A percentile compares a stretch with the other conserved stretches of the same genome.
Evolutionary conservation across 2,888 invertebrate species (phyloP).

Genomic region (Nomada fabriciana): DNA sequence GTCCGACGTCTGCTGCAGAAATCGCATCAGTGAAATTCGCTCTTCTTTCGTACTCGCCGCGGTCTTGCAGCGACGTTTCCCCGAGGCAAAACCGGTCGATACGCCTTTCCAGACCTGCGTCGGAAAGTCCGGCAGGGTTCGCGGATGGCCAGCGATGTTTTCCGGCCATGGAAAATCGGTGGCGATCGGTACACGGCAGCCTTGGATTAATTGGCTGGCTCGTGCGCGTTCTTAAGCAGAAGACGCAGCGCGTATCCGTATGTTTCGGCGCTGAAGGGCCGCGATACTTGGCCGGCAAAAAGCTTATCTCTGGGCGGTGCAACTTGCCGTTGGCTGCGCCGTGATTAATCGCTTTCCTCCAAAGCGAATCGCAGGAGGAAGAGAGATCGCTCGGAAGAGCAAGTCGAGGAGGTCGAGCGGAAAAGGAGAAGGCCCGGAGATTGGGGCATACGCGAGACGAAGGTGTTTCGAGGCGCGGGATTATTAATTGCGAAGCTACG

Average conservation of each 20-base stretch:
- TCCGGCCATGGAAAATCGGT: not conserved
- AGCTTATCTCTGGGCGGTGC: slow-evolving; percentile 65
- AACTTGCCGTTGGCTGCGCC: slow-evolving; percentile 55
- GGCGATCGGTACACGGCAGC: slow-evolving; percentile 18
- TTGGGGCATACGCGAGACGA: slow-evolving; percentile 40
- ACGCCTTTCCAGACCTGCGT: slow-evolving; percentile 22
- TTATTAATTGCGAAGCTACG: slow-evolving; percentile 53
- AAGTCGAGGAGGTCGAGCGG: not conserved
- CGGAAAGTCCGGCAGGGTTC: not conserved
- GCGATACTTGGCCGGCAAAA: slow-evolving; percentile 62
- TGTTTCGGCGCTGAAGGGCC: slow-evolving; percentile 29
- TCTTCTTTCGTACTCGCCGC: slow-evolving; percentile 29
- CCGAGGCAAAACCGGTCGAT: slow-evolving; percentile 15
- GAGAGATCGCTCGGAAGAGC: slow-evolving; percentile 25
- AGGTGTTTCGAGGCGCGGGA: slow-evolving; percentile 29
- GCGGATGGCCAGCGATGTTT: slow-evolving; percentile 4
- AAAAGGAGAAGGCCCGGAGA: slow-evolving; percentile 23
- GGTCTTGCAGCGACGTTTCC: not conserved
- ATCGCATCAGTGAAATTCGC: slow-evolving; percentile 11
- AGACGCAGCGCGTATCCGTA: slow-evolving; percentile 1
- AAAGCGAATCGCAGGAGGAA: slow-evolving; percentile 55
- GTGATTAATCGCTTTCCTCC: slow-evolving; percentile 67
- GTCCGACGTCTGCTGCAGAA: slow-evolving; percentile 63
- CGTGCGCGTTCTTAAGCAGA: slow-evolving; percentile 2
- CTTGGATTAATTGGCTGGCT: slow-evolving; percentile 29